Evolutionary conservation across 2,888 invertebrate genomes (phyloP).

Genomic region (Desoria tigrina): DNA sequence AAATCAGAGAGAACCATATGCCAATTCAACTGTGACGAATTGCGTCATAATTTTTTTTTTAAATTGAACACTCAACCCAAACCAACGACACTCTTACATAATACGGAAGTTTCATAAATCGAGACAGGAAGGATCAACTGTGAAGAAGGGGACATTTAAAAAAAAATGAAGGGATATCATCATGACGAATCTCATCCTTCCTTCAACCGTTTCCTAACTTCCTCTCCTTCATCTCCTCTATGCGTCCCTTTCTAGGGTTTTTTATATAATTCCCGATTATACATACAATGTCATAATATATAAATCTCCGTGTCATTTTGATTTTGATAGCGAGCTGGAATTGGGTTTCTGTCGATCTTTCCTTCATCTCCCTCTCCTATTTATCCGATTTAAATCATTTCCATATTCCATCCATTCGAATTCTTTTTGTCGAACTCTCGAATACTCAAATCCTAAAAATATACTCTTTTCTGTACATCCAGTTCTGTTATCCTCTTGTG

Average conservation of each 20-base stretch:
- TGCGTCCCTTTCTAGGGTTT: neutral
- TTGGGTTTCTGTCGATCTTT: slow-evolving; percentile 45
- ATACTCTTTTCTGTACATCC: no score
- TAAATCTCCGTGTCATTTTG: slow-evolving; percentile 11
- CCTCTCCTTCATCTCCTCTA: slow-evolving; percentile 19
- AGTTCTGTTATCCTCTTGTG: no score
- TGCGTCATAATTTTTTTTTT: no score
- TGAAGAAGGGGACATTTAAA: no score
- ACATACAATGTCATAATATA: neutral
- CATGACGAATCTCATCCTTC: slow-evolving; percentile 40
- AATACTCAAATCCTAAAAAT: no score
- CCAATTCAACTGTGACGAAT: no score
- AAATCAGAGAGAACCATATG: no score
- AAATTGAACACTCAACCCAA: no score
- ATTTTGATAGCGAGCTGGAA: slow-evolving; percentile 46
- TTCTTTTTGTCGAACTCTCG: neutral
- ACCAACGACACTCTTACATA: no score
- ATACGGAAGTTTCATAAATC: no score
- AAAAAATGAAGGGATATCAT: neutral
- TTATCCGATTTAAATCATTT: neutral
- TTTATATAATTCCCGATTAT: no score
- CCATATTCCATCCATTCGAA: neutral
- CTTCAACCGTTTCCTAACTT: slow-evolving; percentile 23
- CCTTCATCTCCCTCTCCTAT: slow-evolving; percentile 6
- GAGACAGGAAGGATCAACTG: no score